phyloP scores from a whole-genome alignment of 2,888 invertebrate species.

The Mythimna pallens region DNA sequence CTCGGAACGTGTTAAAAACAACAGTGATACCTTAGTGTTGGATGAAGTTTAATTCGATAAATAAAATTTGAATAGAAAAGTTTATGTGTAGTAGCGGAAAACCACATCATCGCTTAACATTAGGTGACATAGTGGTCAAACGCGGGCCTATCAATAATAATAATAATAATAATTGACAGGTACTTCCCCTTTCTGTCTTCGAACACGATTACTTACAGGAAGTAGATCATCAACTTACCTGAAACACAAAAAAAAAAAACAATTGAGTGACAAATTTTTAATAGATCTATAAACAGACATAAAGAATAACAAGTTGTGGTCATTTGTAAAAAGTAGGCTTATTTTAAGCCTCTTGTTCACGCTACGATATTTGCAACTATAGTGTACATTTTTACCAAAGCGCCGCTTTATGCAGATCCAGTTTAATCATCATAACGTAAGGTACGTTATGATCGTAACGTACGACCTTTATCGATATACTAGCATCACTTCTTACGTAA shows the following conservation, averaged over 20 bases:
- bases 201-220: slow-evolving; percentile 21
- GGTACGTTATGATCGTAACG: too few relatives aligned
- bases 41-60: too few relatives aligned
- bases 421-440: background rate
- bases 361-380: background rate
- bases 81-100: too few relatives aligned
- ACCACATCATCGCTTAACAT: too few relatives aligned
- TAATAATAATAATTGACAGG: too few relatives aligned
- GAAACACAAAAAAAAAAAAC: slow-evolving; percentile 8
- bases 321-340: too few relatives aligned
- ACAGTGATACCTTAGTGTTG: too few relatives aligned
- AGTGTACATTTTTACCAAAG: background rate
- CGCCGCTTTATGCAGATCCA: background rate
- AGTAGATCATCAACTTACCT: slow-evolving; percentile 19
- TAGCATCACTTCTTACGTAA: slow-evolving; percentile 4
- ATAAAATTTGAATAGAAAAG: too few relatives aligned
- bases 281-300: background rate
- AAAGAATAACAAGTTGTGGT: background rate
- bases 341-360: background rate
- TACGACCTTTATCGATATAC: background rate
- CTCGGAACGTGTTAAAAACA: too few relatives aligned
- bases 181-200: background rate
- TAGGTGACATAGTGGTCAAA: too few relatives aligned
- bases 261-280: background rate
- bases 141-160: too few relatives aligned